These are phyloP conservation scores for Paracentrotus lividus DNA, from an alignment of 53 echinoderm and acorn worm genomes.

Conservation along the genomic window DNA sequence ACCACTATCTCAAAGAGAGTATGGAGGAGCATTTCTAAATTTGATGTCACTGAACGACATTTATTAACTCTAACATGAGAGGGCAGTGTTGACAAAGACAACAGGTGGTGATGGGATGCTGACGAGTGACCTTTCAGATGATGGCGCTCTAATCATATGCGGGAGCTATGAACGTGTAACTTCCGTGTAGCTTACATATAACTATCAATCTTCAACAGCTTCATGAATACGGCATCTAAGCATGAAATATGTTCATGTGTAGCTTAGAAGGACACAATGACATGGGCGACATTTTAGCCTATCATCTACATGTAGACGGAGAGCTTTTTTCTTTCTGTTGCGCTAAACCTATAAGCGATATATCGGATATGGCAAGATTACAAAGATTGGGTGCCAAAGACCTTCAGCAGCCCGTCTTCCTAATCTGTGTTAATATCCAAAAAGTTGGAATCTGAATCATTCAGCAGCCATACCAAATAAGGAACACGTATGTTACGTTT, in stretches of 20 bases:
- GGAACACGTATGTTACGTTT: too few species aligned
- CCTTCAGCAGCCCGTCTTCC: too few species aligned
- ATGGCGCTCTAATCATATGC: neutral
- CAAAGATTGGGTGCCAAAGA: too few species aligned
- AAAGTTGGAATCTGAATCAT: too few species aligned
- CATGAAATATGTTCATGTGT: neutral
- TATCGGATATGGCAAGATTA: too few species aligned
- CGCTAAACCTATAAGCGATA: too few species aligned
- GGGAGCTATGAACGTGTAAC: neutral
- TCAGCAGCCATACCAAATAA: too few species aligned
- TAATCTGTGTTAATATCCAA: too few species aligned
- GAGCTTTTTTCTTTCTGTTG: too few species aligned
- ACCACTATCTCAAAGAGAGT: neutral
- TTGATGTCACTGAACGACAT: conserved; percentile 41
- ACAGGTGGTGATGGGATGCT: conserved; percentile 46
- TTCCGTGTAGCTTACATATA: neutral
- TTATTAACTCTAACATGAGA: conserved; percentile 36
- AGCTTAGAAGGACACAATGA: neutral
- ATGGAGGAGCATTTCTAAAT: neutral
- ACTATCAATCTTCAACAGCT: neutral
- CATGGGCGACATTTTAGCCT: neutral
- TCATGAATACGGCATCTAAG: neutral
- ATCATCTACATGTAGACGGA: neutral
- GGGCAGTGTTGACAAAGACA: conserved; percentile 61
- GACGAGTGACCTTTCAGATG: conserved; percentile 36